Percentiles rank a stretch among this genome's conserved stretches.
phyloP scores from a whole-genome alignment of 2,888 invertebrate genomes.

The Rhaphigaster nebulosa region DNA sequence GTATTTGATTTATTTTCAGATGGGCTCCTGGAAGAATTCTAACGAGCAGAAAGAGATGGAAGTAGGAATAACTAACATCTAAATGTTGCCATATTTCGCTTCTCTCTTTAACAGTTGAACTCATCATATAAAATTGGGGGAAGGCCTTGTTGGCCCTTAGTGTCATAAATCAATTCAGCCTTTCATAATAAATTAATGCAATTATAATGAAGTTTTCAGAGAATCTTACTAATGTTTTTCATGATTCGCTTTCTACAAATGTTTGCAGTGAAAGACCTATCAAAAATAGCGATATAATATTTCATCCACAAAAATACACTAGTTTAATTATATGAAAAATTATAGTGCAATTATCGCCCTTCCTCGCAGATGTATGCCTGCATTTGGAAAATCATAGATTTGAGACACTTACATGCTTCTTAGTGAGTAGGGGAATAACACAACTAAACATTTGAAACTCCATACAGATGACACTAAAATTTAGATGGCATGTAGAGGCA shows the following conservation, averaged over 20 bases:
- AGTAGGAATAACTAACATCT: too few species aligned
- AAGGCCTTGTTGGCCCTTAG: too few species aligned
- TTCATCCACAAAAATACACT: background rate
- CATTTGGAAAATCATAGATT: background rate
- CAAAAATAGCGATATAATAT: background rate
- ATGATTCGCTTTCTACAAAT: background rate
- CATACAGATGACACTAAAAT: background rate
- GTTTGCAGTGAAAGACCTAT: background rate
- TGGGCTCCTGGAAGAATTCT: too few species aligned
- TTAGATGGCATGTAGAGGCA: constrained; percentile 38
- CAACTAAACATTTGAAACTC: background rate
- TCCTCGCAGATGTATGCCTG: background rate
- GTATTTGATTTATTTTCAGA: too few species aligned
- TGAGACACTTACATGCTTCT: background rate
- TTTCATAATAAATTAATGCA: too few species aligned
- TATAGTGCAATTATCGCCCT: background rate
- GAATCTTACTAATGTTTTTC: background rate
- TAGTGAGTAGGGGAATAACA: background rate
- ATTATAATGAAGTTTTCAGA: too few species aligned
- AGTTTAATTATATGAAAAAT: background rate
- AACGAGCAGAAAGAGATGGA: too few species aligned
- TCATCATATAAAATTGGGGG: too few species aligned
- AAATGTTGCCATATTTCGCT: too few species aligned
- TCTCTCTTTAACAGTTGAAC: too few species aligned
- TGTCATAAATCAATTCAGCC: too few species aligned